Base-by-base conservation (phyloP, 2,888 invertebrate species). In the Homarus gammarus region DNA sequence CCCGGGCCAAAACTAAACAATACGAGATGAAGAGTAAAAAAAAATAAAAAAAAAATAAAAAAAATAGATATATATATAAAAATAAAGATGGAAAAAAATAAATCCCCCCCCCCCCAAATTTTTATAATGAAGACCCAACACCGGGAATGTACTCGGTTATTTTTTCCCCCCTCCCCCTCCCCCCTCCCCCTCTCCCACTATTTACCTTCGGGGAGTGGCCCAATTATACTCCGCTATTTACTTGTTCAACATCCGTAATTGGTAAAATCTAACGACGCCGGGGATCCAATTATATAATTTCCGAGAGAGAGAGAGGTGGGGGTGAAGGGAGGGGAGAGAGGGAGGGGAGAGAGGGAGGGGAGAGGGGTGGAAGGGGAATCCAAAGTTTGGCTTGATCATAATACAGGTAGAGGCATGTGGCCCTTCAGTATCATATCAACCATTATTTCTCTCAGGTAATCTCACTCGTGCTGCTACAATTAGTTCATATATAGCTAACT, bases 271-370 rank as follows among this genome's bases (percentile, higher is more conserved):
- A 64, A 64, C 64, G 64, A 64, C 27, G 64, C 27, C 27, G 8
- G n/a, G 64, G 64, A 64, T 27, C 64, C 64, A 64, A 64, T 64
- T 64, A 64, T n/a, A n/a, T 64, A 64, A 64, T 64, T 64, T 64
- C 64, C n/a, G n/a, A n/a, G n/a, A n/a, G n/a, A n/a, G n/a, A n/a
- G n/a, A n/a, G n/a, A n/a, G n/a, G n/a, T n/a, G n/a, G n/a, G n/a
- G n/a, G n/a, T n/a, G n/a, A n/a, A n/a, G n/a, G n/a, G n/a, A n/a
- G n/a, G n/a, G n/a, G n/a, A n/a, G n/a, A n/a, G n/a, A n/a, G n/a
- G n/a, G n/a, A n/a, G n/a, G n/a, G n/a, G n/a, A n/a, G n/a, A n/a
- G n/a, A n/a, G n/a, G n/a, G n/a, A n/a, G n/a, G n/a, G n/a, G n/a
- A n/a, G n/a, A n/a, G n/a, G n/a, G n/a, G n/a, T n/a, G n/a, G n/a